These are phyloP conservation scores for Apoda limacodes DNA, from an alignment of 2,888 invertebrate genomes.

Conservation along the genomic window DNA sequence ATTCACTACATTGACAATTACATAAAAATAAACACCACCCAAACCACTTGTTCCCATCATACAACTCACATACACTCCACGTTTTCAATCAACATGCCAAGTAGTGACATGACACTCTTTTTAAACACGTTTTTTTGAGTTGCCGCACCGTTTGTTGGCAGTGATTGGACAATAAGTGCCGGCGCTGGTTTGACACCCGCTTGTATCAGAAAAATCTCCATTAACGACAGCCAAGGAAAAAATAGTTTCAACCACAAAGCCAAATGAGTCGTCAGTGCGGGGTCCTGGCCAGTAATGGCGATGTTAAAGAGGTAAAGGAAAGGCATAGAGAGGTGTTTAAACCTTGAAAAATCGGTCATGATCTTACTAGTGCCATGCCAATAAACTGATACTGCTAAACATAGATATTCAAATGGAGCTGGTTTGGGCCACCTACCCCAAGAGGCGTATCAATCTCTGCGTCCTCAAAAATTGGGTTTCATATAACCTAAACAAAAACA, in stretches of 20 bases:
- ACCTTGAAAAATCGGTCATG: no score
- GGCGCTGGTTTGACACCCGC: slow-evolving; percentile 50
- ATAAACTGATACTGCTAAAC: no score
- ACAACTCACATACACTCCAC: slow-evolving; percentile 23
- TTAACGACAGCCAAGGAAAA: slow-evolving; percentile 58
- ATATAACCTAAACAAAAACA: no score
- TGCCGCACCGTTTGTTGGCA: slow-evolving; percentile 50
- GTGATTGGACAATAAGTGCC: slow-evolving; percentile 56
- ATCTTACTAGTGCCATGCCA: no score
- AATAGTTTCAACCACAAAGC: slow-evolving; percentile 52
- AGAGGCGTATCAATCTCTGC: no score
- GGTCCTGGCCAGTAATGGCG: slow-evolving; percentile 61
- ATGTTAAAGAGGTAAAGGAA: slow-evolving; percentile 24
- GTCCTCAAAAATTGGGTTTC: no score
- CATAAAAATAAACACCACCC: no score
- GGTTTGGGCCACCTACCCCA: no score
- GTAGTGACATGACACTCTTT: slow-evolving; percentile 43
- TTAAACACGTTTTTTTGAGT: slow-evolving; percentile 27
- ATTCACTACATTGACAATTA: no score
- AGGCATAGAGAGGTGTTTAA: slow-evolving; percentile 24
- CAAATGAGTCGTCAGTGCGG: slow-evolving; percentile 56
- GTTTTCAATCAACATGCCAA: slow-evolving; percentile 32
- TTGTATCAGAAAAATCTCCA: slow-evolving; percentile 56
- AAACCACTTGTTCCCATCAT: slow-evolving; percentile 3
- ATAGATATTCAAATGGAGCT: no score